Evolutionary conservation across 2,888 invertebrate genomes (phyloP), one percentile per base, ranked within the genome.

Genomic region (Orthosia gracilis): DNA sequence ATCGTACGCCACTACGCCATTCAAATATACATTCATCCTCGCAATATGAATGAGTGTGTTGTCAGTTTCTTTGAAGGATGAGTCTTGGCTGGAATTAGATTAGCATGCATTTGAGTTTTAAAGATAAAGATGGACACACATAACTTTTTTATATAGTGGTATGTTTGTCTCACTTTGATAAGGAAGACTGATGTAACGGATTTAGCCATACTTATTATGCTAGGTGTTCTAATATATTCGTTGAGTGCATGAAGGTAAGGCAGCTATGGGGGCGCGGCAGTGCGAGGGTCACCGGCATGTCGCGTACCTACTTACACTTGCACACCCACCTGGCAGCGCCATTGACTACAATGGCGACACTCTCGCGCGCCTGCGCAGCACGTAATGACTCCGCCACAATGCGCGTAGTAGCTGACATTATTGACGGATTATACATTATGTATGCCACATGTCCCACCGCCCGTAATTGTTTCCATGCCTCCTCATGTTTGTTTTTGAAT

Each of bases 341-440:
- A 96, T 96, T 96, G 96, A 96, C 94, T 96, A 96, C 96, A 96
- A 96, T 96, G 89, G 94, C 74, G 85, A 88, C 88, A 90, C 89
- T 88, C 89, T 87, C 89, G 89, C 91, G 92, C 91, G 91, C 91
- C 90, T 91, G 91, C 91, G 90, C 90, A 84, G 86, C 88, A 90
- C 90, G 91, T 93, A 94, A 95, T 92, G 91, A 94, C 91, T 93
- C 92, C 91, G 89, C 91, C 89, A 93, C 93, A 93, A 93, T 93
- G 89, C 91, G 85, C 91, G 90, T 93, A 91, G 94, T 94, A 94
- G 94, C 94, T 92, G 91, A 93, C 93, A 92, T 93, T 94, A 94
- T 93, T 94, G 93, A 94, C 92, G 90, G 89, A 91, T 91, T 87
- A 92, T 94, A 91, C 92, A 94, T 94, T 91, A 93, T 94, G 91